Evolutionary conservation across 30 jellyfish, hydroid and myxozoan genomes (phyloP).

Genomic region (Sanderia malayensis): DNA sequence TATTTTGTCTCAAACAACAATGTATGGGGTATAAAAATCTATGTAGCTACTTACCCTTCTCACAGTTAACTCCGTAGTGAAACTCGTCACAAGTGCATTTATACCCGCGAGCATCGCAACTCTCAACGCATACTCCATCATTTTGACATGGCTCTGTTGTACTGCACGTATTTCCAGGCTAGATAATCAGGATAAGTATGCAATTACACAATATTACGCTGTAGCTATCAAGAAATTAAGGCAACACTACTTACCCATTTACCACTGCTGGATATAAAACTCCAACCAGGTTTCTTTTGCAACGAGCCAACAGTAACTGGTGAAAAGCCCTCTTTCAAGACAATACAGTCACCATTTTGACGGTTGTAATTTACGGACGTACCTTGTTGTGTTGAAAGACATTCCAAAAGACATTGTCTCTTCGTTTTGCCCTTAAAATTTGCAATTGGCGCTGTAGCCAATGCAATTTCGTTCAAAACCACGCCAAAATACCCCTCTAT

Average conservation of each 20-base stretch:
- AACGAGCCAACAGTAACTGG: background rate
- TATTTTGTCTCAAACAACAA: too few relatives aligned
- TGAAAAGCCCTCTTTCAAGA: background rate
- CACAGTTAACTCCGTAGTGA: conserved; percentile 36
- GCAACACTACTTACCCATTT: background rate
- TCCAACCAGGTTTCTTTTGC: background rate
- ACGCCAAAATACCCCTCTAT: background rate
- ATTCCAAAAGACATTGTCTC: background rate
- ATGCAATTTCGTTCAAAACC: background rate
- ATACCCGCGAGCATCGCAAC: conserved; percentile 26
- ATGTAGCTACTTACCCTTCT: too few relatives aligned
- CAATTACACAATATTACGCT: too few relatives aligned
- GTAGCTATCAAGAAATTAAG: too few relatives aligned
- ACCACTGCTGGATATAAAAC: background rate
- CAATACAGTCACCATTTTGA: background rate
- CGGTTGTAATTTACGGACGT: background rate
- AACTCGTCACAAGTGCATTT: conserved; percentile 24
- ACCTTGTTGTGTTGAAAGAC: background rate
- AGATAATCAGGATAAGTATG: too few relatives aligned
- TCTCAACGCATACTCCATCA: conserved; percentile 25
- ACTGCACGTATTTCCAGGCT: background rate
- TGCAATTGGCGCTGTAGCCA: background rate
- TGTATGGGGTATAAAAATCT: too few relatives aligned
- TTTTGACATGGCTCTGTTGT: background rate
- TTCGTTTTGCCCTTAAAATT: background rate